Evolutionary conservation across 2,113 vertebrate species (phyloP).

Genomic region (Trochalopteron elliotii): DNA sequence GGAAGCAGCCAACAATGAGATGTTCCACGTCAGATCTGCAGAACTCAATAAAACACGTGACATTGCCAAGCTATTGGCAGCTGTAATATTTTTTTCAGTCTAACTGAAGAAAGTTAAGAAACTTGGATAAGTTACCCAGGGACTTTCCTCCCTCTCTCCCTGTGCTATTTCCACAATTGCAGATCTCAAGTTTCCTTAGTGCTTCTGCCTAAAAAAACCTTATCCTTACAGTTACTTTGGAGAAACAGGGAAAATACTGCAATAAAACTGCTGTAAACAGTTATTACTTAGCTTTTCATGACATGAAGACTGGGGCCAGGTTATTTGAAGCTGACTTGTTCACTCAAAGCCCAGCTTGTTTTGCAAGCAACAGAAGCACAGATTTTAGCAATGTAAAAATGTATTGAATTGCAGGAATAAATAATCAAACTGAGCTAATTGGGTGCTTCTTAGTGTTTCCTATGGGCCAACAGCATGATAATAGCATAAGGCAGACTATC

Average conservation of each 20-base stretch:
- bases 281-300: not conserved
- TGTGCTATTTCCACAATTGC: not conserved
- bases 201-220: not conserved
- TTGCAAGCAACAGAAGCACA: not conserved
- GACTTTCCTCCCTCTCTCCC: not conserved
- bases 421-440: not conserved
- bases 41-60: not conserved
- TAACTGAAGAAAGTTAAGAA: not conserved
- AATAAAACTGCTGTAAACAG: not conserved
- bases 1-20: not conserved
- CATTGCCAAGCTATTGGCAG: not conserved
- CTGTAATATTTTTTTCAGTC: not conserved
- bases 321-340: not conserved
- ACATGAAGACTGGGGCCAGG: not conserved
- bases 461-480: not conserved
- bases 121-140: not conserved
- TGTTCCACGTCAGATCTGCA: not conserved
- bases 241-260: not conserved
- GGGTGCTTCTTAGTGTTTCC: not conserved
- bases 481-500: not conserved
- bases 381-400: not conserved
- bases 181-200: not conserved
- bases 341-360: not conserved
- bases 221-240: not conserved
- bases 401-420: not conserved